phyloP scores from a whole-genome alignment of 2,888 invertebrate genomes.

The Epinotia brunnichana region DNA sequence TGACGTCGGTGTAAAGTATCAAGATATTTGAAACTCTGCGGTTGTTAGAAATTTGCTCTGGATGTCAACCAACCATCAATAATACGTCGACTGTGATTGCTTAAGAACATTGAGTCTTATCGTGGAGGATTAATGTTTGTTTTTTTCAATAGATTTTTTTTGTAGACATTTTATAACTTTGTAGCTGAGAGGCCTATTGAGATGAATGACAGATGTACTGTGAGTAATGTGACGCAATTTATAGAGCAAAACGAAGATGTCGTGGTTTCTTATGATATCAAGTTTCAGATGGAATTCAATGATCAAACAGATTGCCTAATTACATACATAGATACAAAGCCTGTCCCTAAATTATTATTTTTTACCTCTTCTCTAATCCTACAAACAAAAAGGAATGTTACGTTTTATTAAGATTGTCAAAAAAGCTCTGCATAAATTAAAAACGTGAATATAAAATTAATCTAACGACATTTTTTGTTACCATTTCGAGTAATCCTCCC shows the following conservation, averaged over 20 bases:
- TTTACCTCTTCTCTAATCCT: neutral
- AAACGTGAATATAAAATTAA: neutral
- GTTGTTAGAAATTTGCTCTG: slow-evolving; percentile 49
- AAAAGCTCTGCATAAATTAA: neutral
- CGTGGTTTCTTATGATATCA: slow-evolving; percentile 12
- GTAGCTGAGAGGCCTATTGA: slow-evolving; percentile 11
- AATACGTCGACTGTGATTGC: neutral
- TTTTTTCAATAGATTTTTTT: neutral
- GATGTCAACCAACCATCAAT: slow-evolving; percentile 19
- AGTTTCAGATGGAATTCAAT: slow-evolving; percentile 18
- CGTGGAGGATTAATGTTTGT: neutral
- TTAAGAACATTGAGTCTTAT: neutral
- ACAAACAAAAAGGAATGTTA: neutral
- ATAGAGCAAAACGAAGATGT: slow-evolving; percentile 28
- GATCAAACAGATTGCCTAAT: neutral
- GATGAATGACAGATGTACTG: slow-evolving; percentile 31
- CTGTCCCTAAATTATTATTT: too few species aligned
- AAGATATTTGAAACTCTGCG: slow-evolving; percentile 50
- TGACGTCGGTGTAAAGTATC: slow-evolving; percentile 43
- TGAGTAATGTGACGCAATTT: slow-evolving; percentile 30
- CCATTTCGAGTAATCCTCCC: slow-evolving; percentile 22
- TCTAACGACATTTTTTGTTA: slow-evolving; percentile 17
- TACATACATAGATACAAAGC: too few species aligned
- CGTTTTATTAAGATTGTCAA: too few species aligned
- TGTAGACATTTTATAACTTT: neutral